phyloP scores from a whole-genome alignment of 2,797 vertebrate species.

The Agapornis canus region DNA sequence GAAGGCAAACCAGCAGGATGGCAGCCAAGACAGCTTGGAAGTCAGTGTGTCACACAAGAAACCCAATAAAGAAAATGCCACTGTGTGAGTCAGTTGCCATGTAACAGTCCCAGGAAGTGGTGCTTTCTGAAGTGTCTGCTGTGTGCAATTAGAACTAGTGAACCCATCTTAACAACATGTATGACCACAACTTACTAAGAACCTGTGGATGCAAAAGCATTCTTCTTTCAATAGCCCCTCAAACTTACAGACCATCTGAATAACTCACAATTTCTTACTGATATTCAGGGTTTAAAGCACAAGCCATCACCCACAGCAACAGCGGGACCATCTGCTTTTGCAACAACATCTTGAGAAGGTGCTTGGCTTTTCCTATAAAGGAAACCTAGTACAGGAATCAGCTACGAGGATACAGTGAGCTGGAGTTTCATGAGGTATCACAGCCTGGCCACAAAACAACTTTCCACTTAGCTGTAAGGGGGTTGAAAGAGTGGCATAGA shows the following conservation, averaged over 20 bases:
- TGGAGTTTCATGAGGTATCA: not conserved
- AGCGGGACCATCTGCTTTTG: not conserved
- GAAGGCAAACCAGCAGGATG: not conserved
- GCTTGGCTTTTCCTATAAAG: not conserved
- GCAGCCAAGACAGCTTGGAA: not conserved
- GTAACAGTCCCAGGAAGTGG: not conserved
- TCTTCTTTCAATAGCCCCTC: not conserved
- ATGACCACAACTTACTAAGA: not conserved
- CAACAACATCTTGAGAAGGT: not conserved
- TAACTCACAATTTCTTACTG: not conserved
- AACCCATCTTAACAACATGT: not conserved
- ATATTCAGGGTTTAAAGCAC: not conserved
- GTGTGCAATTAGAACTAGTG: not conserved
- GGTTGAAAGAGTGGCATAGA: not conserved
- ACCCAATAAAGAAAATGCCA: not conserved
- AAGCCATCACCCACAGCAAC: not conserved
- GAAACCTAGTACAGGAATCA: not conserved
- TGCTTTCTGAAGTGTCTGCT: not conserved
- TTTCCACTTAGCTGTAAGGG: not conserved
- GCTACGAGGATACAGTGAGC: not conserved
- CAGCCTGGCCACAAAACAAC: not conserved
- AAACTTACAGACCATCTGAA: not conserved
- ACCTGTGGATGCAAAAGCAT: not conserved
- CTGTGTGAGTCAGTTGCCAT: not conserved
- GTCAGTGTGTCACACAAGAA: not conserved